Percentiles rank a stretch among this genome's conserved stretches.
These are phyloP conservation scores for Enchytraeus crypticus DNA, from an alignment of 2,888 invertebrate species.

Conservation along the genomic window DNA sequence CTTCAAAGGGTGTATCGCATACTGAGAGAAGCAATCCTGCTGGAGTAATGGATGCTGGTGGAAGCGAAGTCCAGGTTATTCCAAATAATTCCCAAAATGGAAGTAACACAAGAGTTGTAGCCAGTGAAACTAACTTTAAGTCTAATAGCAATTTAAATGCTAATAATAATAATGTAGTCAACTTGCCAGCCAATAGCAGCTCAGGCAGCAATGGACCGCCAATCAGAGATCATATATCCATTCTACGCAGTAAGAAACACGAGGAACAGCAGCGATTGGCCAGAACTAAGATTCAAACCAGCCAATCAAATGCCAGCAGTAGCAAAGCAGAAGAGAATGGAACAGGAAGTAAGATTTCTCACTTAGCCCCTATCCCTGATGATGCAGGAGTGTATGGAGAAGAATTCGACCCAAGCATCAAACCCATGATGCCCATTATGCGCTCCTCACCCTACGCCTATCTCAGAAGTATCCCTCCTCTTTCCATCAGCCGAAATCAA, in stretches of 20 bases:
- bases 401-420: slow-evolving; percentile 54
- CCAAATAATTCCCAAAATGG: too few species aligned
- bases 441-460: slow-evolving; percentile 39
- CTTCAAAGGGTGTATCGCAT: too few species aligned
- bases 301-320: background rate
- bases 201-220: too few species aligned
- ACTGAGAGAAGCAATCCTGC: too few species aligned
- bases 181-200: too few species aligned
- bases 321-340: background rate
- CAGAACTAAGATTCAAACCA: background rate
- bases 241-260: slow-evolving; percentile 18
- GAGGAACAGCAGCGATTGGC: slow-evolving; percentile 2
- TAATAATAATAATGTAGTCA: too few species aligned
- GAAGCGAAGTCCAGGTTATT: too few species aligned
- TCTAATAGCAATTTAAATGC: too few species aligned
- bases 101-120: too few species aligned
- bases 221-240: slow-evolving; percentile 25
- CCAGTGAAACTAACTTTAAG: too few species aligned
- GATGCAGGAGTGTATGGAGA: background rate
- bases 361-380: background rate
- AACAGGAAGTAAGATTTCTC: background rate
- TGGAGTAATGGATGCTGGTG: too few species aligned
- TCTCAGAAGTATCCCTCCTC: slow-evolving; percentile 26
- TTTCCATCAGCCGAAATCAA: slow-evolving; percentile 28
- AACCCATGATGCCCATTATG: slow-evolving; percentile 80